phyloP scores from a whole-genome alignment of 2,888 invertebrate genomes.

The Zootermopsis nevadensis region DNA sequence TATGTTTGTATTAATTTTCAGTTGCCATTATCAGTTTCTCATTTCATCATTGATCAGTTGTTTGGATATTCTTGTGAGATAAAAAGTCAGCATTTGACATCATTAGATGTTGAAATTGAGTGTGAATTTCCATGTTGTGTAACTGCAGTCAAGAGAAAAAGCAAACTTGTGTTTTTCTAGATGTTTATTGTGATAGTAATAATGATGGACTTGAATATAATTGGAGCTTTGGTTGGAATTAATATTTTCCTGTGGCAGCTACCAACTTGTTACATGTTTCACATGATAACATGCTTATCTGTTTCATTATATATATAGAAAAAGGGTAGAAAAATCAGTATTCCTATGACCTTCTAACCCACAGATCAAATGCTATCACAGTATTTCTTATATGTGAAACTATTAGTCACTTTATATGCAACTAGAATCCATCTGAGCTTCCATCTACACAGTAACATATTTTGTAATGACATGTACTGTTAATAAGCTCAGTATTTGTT shows the following conservation, averaged over 20 bases:
- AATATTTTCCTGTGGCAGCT: not conserved
- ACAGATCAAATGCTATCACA: slow-evolving; percentile 9
- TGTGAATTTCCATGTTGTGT: not conserved
- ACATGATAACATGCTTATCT: not conserved
- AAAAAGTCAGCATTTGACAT: not conserved
- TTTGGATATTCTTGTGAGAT: not conserved
- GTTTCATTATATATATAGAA: not conserved
- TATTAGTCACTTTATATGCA: not conserved
- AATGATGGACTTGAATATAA: not conserved
- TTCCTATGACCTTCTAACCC: slow-evolving; percentile 7
- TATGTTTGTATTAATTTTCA: not conserved
- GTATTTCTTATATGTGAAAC: not conserved
- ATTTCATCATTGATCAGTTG: not conserved
- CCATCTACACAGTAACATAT: not conserved
- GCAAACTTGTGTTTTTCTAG: not conserved
- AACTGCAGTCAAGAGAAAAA: not conserved
- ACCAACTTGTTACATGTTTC: not conserved
- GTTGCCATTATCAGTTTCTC: not conserved
- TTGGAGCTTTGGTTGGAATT: not conserved
- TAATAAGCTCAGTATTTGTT: not conserved
- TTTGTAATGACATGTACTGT: not conserved
- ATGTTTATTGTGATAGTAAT: not conserved
- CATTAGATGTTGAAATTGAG: not conserved
- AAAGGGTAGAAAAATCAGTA: not conserved
- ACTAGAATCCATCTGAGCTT: not conserved